A percentile compares a stretch with the other conserved stretches of the same genome.
Evolutionary conservation across 1,140 invertebrate genomes (phyloP).

Genomic region (Ceratitis capitata): DNA sequence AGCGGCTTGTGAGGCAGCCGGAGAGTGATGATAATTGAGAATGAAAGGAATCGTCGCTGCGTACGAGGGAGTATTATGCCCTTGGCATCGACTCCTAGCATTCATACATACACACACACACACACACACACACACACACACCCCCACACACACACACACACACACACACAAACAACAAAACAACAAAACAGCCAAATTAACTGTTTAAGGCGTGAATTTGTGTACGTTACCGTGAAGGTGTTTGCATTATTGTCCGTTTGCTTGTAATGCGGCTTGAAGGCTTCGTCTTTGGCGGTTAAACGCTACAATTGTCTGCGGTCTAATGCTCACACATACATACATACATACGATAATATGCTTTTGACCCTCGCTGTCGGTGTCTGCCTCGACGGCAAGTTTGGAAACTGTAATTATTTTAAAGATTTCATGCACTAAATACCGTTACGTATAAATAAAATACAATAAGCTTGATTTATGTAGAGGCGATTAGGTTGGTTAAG

Average conservation of each 20-base stretch:
- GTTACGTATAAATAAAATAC: background rate
- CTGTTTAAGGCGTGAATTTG: background rate
- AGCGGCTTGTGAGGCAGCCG: too few relatives aligned
- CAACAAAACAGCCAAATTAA: background rate
- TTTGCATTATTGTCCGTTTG: background rate
- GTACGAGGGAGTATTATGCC: background rate
- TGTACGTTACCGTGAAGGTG: background rate
- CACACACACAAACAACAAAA: too few relatives aligned
- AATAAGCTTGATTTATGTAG: slow-evolving; percentile 14
- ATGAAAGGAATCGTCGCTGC: background rate
- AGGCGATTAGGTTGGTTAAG: slow-evolving; percentile 12
- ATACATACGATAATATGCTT: background rate
- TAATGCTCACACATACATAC: too few relatives aligned
- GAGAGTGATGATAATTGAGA: background rate
- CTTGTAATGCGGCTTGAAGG: background rate
- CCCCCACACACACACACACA: too few relatives aligned
- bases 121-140: too few relatives aligned
- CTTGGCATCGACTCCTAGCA: background rate
- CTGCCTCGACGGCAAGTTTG: background rate
- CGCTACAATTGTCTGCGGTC: background rate
- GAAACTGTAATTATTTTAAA: slow-evolving; percentile 40
- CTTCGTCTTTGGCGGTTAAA: background rate
- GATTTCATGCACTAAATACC: slow-evolving; percentile 36
- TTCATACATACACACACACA: background rate
- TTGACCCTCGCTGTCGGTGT: background rate